Conservation (phyloP, 2,113 vertebrate species). For the Mirounga angustirostris region DNA sequence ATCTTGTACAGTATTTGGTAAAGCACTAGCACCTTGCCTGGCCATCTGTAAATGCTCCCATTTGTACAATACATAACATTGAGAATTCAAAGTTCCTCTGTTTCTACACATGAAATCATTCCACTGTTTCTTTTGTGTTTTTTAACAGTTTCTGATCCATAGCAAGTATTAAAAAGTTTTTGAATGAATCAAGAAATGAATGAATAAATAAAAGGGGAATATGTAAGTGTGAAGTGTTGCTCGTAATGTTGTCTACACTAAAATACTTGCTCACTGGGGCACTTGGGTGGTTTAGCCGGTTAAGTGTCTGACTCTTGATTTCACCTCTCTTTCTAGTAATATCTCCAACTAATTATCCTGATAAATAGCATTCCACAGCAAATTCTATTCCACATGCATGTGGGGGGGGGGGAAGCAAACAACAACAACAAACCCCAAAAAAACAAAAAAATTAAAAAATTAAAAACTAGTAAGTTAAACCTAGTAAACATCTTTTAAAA, state of each 20-base stretch:
- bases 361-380: neutral
- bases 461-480: neutral
- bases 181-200: neutral
- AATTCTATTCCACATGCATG: neutral
- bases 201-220: neutral
- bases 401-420: neutral
- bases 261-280: neutral
- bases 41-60: neutral
- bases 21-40: rapidly evolving
- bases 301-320: neutral
- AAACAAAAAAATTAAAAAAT: neutral
- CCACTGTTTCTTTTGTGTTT: neutral
- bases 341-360: neutral
- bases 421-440: neutral
- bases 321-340: neutral
- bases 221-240: neutral
- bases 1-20: neutral
- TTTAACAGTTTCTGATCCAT: neutral
- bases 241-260: neutral
- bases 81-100: neutral
- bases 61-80: neutral
- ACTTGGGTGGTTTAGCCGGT: neutral
- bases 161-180: neutral
- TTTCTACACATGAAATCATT: neutral
- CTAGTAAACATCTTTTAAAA: neutral